These are phyloP conservation scores for Drosophila multiciliata DNA, from an alignment of 2,888 invertebrate species.

Conservation along the genomic window DNA sequence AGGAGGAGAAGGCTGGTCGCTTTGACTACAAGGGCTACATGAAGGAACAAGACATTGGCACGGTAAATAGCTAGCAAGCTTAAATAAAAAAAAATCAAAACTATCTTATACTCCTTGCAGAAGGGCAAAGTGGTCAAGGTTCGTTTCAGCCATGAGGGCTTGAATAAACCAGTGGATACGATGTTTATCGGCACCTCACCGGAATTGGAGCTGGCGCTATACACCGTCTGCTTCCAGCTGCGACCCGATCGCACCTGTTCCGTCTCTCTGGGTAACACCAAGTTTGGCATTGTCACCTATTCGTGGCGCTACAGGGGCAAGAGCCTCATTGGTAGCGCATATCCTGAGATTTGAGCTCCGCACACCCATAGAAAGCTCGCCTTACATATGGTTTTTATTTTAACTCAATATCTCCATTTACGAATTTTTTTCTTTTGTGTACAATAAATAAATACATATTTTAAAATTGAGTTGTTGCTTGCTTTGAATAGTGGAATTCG, in stretches of 20 bases:
- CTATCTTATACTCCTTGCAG: constrained; percentile 84
- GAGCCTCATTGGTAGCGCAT: constrained; percentile 92
- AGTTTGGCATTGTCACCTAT: constrained; percentile 90
- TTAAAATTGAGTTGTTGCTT: neutral
- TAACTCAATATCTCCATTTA: constrained; percentile 6
- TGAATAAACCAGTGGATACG: constrained; percentile 91
- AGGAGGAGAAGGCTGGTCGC: constrained; percentile 89
- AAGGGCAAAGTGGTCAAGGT: constrained; percentile 91
- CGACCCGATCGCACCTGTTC: constrained; percentile 91
- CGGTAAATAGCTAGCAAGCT: constrained; percentile 86
- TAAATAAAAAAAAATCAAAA: neutral
- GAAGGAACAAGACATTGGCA: constrained; percentile 89
- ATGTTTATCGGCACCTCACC: constrained; percentile 95
- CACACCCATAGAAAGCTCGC: constrained; percentile 38
- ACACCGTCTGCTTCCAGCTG: constrained; percentile 93
- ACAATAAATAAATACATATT: constrained; percentile 44
- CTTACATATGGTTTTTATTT: constrained; percentile 5
- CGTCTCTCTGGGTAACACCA: constrained; percentile 89
- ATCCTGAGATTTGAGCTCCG: constrained; percentile 89
- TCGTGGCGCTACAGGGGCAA: constrained; percentile 91
- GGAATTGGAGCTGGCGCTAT: constrained; percentile 95
- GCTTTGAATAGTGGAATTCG: neutral
- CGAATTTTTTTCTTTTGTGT: constrained; percentile 27
- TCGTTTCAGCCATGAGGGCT: constrained; percentile 89
- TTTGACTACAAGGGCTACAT: constrained; percentile 93